Evolutionary conservation across 2,797 vertebrate genomes (phyloP).

Genomic region (Mus minutoides): DNA sequence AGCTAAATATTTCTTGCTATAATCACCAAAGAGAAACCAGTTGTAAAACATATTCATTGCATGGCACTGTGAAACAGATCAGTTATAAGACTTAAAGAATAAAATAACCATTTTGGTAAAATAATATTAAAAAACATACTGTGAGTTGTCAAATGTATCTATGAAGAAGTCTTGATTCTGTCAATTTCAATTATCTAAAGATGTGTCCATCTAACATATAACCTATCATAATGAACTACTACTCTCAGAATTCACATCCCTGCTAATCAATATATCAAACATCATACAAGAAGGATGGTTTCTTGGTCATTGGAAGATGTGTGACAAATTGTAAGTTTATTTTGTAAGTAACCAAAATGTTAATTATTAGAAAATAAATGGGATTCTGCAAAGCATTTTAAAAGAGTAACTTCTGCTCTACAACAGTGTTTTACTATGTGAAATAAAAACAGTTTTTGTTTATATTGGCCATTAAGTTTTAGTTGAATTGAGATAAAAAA

Average conservation of each 20-base stretch:
- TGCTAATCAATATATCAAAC: neutral
- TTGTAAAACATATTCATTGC: neutral
- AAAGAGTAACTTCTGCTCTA: neutral
- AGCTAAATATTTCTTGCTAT: neutral
- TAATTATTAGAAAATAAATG: neutral
- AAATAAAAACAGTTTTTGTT: neutral
- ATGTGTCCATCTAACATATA: neutral
- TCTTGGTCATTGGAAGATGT: neutral
- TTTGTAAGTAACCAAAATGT: neutral
- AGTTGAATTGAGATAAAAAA: neutral
- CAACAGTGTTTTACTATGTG: neutral
- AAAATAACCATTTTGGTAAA: neutral
- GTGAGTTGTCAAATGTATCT: neutral
- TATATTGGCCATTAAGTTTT: neutral
- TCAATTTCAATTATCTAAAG: neutral
- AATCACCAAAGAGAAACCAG: neutral
- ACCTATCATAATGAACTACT: neutral
- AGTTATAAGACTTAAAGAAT: neutral
- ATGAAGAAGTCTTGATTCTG: neutral
- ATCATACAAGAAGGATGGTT: accelerated
- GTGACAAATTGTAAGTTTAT: neutral
- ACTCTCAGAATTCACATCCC: neutral
- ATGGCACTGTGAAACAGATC: neutral
- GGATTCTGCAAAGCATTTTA: neutral
- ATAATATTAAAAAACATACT: neutral